A percentile compares a stretch with the other conserved stretches of the same genome.
Evolutionary conservation across 2,113 vertebrate species (phyloP).

Genomic region (Gadus macrocephalus): DNA sequence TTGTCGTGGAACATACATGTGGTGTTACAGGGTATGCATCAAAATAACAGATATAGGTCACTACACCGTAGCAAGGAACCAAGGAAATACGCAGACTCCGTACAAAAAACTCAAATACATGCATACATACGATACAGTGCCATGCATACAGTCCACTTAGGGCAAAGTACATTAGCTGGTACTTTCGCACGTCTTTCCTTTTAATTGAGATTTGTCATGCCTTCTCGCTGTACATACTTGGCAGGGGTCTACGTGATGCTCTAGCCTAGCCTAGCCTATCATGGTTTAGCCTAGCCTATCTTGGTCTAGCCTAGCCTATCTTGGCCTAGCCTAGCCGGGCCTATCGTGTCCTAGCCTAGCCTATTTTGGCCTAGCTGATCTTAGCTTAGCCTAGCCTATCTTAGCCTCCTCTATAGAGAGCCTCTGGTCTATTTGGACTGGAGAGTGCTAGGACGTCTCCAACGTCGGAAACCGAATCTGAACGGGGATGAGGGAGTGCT

Average conservation of each 20-base stretch:
- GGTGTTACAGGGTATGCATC: slow-evolving; percentile 66
- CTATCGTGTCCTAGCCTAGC: too few relatives aligned
- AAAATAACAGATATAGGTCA: slow-evolving; percentile 56
- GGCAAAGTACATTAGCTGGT: slow-evolving; percentile 65
- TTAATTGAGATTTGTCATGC: slow-evolving; percentile 64
- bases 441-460: too few relatives aligned
- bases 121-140: slow-evolving; percentile 72
- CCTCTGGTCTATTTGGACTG: too few relatives aligned
- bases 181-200: slow-evolving; percentile 61
- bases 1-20: slow-evolving; percentile 57
- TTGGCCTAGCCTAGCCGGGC: too few relatives aligned
- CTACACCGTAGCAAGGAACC: slow-evolving; percentile 44
- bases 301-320: too few relatives aligned
- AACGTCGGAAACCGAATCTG: too few relatives aligned
- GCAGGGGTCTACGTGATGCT: slow-evolving; percentile 31
- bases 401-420: too few relatives aligned
- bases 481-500: too few relatives aligned
- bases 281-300: too few relatives aligned
- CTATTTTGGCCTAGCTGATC: too few relatives aligned
- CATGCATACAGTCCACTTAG: slow-evolving; percentile 73
- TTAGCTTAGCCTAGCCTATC: too few relatives aligned
- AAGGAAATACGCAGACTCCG: slow-evolving; percentile 48
- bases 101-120: slow-evolving; percentile 66
- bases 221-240: slow-evolving; percentile 66
- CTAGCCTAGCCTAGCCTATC: too few relatives aligned